Base-by-base conservation (phyloP, 2,888 invertebrate genomes). In the Calliphora vomitoria region DNA sequence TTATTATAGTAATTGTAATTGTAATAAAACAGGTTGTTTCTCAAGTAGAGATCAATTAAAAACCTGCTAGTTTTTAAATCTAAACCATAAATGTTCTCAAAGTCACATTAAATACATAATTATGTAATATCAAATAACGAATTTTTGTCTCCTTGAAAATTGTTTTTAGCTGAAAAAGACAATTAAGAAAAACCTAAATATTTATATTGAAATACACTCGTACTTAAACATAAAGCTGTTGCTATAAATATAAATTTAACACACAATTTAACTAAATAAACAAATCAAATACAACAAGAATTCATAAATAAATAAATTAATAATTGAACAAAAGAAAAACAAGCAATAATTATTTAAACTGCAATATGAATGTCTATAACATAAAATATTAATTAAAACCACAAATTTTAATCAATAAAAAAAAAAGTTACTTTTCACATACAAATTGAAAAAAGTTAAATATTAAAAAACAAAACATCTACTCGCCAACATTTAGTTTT, bases 401-500 rank as follows among this genome's bases (percentile, higher is more conserved):
- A 64, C 50, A 64, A 50, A 5, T 58, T 41, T 44, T 41, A 4
- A 60, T 20, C 31, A 20, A 64, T 38, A 69, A 50, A 41, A 41
- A 41, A 41, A 41, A 25, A 1, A 41, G 8, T 8, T 35, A 41
- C n/a, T 35, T 71, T 20, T 50, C n/a, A 66, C 50, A 62, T 13
- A 71, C 8, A 53, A 47, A 11, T 50, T 11, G 13, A 62, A 62
- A 53, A n/a, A 11, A 69, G 35, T 4, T 53, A 11, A 10, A 15
- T 11, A 58, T 41, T 58, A 47, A 20, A 81, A 41, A 38, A n/a
- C n/a, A 64, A 55, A 35, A 71, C 47, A 38, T 62, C 13, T 69
- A 82, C 84, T 87, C 69, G 84, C 85, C 85, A 82, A 79, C 79
- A 86, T 84, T 76, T 83, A 84, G 69, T 60, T 80, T 20, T 55